Conservation (phyloP, 2,888 invertebrate genomes). For the Drosophila meridiana region DNA sequence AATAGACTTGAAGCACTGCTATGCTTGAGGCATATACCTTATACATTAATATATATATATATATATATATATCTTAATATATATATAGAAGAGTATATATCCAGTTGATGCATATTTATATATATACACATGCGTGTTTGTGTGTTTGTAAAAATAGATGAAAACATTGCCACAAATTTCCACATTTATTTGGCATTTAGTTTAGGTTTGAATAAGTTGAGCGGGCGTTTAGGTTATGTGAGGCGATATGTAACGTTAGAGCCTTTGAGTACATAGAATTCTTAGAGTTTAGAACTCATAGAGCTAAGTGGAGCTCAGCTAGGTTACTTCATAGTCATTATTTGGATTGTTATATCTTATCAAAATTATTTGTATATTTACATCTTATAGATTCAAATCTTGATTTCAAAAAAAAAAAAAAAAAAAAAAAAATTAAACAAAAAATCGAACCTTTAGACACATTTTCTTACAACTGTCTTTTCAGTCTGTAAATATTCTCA, state of each 20-base stretch:
- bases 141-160: slow-evolving; percentile 65
- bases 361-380: no score
- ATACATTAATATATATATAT: not conserved
- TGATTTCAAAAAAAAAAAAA: no score
- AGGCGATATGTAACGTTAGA: not conserved
- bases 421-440: no score
- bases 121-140: slow-evolving; percentile 6
- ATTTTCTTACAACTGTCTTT: not conserved
- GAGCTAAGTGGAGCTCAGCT: no score
- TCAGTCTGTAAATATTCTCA: not conserved
- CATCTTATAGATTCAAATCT: no score
- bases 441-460: not conserved
- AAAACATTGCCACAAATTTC: slow-evolving; percentile 53
- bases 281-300: not conserved
- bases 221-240: not conserved
- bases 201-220: not conserved
- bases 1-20: slow-evolving; percentile 30
- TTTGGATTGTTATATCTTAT: no score
- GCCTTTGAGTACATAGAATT: not conserved
- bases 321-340: no score
- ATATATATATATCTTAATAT: not conserved
- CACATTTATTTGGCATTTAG: slow-evolving; percentile 48
- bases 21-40: slow-evolving; percentile 11
- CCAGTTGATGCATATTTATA: not conserved
- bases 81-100: not conserved